A percentile compares a stretch with the other conserved stretches of the same genome.
phyloP scores from a whole-genome alignment of 2,888 invertebrate genomes.

The Cheilosia urbana region DNA sequence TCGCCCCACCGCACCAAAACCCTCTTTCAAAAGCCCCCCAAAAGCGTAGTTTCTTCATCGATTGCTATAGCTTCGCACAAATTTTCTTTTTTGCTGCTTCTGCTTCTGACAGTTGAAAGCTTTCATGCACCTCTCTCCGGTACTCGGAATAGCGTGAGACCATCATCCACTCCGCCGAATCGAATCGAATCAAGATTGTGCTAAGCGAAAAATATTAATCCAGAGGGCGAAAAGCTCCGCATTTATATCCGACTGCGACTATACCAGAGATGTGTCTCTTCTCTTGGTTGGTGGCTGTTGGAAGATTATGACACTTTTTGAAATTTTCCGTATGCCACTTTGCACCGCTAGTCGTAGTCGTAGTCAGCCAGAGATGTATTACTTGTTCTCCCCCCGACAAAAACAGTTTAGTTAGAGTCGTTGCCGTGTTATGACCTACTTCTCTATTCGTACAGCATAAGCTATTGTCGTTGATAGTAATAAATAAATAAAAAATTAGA shows the following conservation, averaged over 20 bases:
- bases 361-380: conserved; percentile 40
- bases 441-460: conserved; percentile 58
- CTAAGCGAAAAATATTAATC: conserved; percentile 11
- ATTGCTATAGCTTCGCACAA: conserved; percentile 25
- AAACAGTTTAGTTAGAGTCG: conserved; percentile 71
- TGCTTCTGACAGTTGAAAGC: conserved; percentile 18
- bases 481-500: conserved; percentile 24
- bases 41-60: conserved; percentile 34
- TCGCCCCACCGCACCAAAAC: too few species aligned
- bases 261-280: conserved; percentile 44
- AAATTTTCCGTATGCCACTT: conserved; percentile 55
- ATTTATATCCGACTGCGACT: neutral
- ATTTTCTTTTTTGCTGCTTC: conserved; percentile 1
- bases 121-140: conserved; percentile 22
- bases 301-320: conserved; percentile 30
- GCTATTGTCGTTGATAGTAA: conserved; percentile 42
- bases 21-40: neutral
- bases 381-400: conserved; percentile 55
- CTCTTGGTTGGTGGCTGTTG: conserved; percentile 16
- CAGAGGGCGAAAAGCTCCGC: conserved; percentile 63
- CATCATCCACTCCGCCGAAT: neutral
- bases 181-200: conserved; percentile 15
- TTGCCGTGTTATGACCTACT: conserved; percentile 72
- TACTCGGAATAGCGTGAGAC: accelerated
- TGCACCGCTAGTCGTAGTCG: neutral